phyloP scores from a whole-genome alignment of 2,888 invertebrate species.

The Oxyteleia sp. region DNA sequence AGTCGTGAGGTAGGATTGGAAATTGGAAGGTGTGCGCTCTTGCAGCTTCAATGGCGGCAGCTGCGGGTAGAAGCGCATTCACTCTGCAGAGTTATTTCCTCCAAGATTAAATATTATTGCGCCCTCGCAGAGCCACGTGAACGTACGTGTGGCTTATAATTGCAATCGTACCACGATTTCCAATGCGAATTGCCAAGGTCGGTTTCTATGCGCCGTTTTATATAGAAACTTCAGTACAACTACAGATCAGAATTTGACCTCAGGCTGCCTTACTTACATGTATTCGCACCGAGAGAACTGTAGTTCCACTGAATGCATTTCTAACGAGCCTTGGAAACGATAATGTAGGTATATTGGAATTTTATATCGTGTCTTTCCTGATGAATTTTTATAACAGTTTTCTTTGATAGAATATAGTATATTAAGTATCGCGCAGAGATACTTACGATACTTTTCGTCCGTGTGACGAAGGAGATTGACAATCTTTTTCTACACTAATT shows the following conservation, averaged over 20 bases:
- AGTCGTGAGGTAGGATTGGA: too few relatives aligned
- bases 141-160: conserved; percentile 65
- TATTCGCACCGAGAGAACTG: background rate
- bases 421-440: too few relatives aligned
- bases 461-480: too few relatives aligned
- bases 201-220: conserved; percentile 54
- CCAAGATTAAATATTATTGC: conserved; percentile 66
- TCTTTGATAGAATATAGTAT: too few relatives aligned
- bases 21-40: too few relatives aligned
- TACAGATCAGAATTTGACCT: conserved; percentile 54
- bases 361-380: conserved; percentile 36
- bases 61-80: conserved; percentile 51
- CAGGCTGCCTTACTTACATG: conserved; percentile 40
- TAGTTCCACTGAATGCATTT: conserved; percentile 21
- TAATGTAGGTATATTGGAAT: conserved; percentile 40
- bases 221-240: conserved; percentile 50
- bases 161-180: conserved; percentile 66
- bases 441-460: too few relatives aligned
- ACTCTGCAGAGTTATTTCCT: conserved; percentile 70
- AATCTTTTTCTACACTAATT: too few relatives aligned
- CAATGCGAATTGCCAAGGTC: conserved; percentile 41
- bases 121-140: conserved; percentile 17
- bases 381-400: too few relatives aligned
- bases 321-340: conserved; percentile 32
- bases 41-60: conserved; percentile 43